Percentiles rank a stretch among this genome's conserved stretches.
These are phyloP conservation scores for Abscondita cerata DNA, from an alignment of 2,888 invertebrate species.

Conservation along the genomic window DNA sequence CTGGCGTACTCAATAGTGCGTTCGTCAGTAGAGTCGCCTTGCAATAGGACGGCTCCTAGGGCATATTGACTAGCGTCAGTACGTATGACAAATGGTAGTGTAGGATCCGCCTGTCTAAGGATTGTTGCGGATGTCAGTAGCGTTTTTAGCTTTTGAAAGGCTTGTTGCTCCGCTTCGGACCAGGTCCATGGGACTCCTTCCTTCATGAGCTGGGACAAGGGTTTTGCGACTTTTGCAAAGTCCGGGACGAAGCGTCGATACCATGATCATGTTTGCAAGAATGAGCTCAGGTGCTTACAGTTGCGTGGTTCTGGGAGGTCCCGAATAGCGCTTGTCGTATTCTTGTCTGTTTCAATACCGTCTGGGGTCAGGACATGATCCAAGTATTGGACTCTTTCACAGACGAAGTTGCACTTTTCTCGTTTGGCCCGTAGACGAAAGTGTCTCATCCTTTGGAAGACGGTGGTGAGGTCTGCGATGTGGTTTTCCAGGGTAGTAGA, in stretches of 20 bases:
- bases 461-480: not conserved
- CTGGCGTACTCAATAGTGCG: not conserved
- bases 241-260: not conserved
- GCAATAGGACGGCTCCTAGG: conserved; percentile 4
- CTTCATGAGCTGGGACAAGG: not conserved
- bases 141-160: too few relatives aligned
- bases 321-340: not conserved
- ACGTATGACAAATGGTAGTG: conserved; percentile 3
- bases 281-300: not conserved
- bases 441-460: not conserved
- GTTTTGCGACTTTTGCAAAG: not conserved
- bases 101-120: conserved; percentile 13
- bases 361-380: not conserved
- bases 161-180: not conserved
- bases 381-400: not conserved
- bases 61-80: conserved; percentile 23
- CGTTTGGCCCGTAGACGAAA: not conserved
- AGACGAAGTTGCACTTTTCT: not conserved
- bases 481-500: not conserved
- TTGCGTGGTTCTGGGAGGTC: not conserved
- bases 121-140: conserved; percentile 19
- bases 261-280: not conserved
- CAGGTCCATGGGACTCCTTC: not conserved
- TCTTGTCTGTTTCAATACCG: not conserved
- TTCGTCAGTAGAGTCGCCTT: not conserved